Evolutionary conservation across 2,113 vertebrate species (phyloP), one percentile per base, ranked within the genome.

Genomic region (Bombycilla garrulus): DNA sequence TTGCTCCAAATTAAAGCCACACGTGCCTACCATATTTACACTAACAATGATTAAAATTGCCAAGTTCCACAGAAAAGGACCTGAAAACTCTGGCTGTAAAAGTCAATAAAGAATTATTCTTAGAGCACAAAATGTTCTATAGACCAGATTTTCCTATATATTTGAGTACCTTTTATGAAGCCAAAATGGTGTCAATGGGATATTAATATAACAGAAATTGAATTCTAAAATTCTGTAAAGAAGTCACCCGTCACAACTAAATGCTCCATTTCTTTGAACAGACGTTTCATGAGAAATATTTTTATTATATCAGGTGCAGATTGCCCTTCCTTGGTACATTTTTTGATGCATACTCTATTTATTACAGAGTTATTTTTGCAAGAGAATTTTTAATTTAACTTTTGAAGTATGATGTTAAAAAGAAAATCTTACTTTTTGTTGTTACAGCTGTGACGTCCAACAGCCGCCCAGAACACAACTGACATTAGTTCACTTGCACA

Each of bases 291-390:
- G 79, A 90, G 66, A 94, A 96, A 88, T 64, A 70, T 44, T 81
- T 94, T 94, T 96, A 95, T 90, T 96, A 83, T 86, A 93, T 90
- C 95, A 95, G 93, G 90, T 95, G 92, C 90, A 90, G 88, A 50
- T 12, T 83, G 44, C 72, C 71, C 44, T 90, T 95, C 67, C 48
- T 78, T 88, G 40, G 56, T 88, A 90, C 76, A 92, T 93, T 94
- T 95, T 78, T 86, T 92, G 92, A 71, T 88, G 60, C 64, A 96
- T 42, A 56, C 16, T 66, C 66, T 86, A 86, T 93, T 81, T 95
- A 94, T 92, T 96, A 96, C 6, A n/a, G 54, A 36, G 35, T 92
- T 95, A 88, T 90, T 95, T 93, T 94, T 93, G 56, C 88, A 92
- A 45, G 82, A 51, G 69, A 74, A 81, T 78, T 93, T 97, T 96